These are phyloP conservation scores for Endomychus coccineus DNA, from an alignment of 2,888 invertebrate genomes.

Conservation along the genomic window DNA sequence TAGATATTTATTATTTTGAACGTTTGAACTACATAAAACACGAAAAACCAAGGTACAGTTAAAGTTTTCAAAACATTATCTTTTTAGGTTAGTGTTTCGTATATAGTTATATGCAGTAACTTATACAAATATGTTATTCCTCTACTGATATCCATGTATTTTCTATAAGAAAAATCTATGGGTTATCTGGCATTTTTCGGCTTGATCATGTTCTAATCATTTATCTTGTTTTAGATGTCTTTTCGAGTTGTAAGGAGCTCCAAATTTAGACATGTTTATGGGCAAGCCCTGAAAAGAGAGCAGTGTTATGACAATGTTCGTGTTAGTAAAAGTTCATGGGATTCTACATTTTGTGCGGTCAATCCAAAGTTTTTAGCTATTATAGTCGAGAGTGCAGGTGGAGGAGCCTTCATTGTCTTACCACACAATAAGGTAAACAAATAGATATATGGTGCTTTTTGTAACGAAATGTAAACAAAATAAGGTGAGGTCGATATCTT, in stretches of 20 bases:
- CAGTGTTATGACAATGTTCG: slow-evolving; percentile 96
- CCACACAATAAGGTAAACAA: slow-evolving; percentile 89
- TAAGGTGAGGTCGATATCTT: too few species aligned
- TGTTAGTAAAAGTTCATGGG: slow-evolving; percentile 97
- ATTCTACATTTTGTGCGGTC: slow-evolving; percentile 96
- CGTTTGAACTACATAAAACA: slow-evolving; percentile 6
- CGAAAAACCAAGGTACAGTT: slow-evolving; percentile 8
- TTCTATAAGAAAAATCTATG: too few species aligned
- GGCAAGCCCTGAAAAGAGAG: slow-evolving; percentile 86
- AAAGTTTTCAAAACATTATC: slow-evolving; percentile 16
- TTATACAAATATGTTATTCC: too few species aligned
- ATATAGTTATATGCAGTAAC: slow-evolving; percentile 13
- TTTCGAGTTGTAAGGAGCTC: slow-evolving; percentile 95
- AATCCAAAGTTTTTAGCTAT: slow-evolving; percentile 97
- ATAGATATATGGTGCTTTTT: too few species aligned
- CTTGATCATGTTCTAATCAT: slow-evolving; percentile 5
- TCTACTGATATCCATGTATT: too few species aligned
- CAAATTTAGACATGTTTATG: slow-evolving; percentile 95
- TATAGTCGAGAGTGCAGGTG: slow-evolving; percentile 94
- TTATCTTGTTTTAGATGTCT: slow-evolving; percentile 62
- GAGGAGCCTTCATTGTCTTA: slow-evolving; percentile 91
- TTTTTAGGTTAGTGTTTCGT: slow-evolving; percentile 32
- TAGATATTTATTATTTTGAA: slow-evolving; percentile 18
- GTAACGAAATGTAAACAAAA: too few species aligned
- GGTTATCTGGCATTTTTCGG: neutral